These are phyloP conservation scores for Acrobasis consociella DNA, from an alignment of 2,888 invertebrate genomes.

Conservation along the genomic window DNA sequence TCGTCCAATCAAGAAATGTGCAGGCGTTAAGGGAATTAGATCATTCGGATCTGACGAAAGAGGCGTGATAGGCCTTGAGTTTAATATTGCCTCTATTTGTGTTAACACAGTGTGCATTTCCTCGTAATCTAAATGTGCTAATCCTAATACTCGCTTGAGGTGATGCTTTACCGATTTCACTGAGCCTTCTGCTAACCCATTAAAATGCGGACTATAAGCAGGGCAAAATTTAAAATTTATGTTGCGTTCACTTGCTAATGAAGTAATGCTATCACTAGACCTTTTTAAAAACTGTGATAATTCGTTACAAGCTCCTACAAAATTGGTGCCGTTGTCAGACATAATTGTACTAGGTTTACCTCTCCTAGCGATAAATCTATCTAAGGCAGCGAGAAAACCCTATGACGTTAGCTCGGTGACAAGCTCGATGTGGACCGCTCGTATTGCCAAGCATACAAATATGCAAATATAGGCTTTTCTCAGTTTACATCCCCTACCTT, in stretches of 20 bases:
- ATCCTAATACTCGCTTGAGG: too few relatives aligned
- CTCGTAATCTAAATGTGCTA: neutral
- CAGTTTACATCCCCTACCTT: conserved; percentile 33
- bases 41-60: neutral
- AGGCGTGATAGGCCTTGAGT: conserved; percentile 1
- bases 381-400: conserved; percentile 9
- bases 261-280: neutral
- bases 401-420: conserved; percentile 18
- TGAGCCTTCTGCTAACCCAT: conserved; percentile 21
- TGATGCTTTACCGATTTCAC: neutral
- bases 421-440: conserved; percentile 32
- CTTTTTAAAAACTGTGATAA: neutral
- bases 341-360: neutral
- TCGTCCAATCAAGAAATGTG: too few relatives aligned
- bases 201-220: conserved; percentile 26
- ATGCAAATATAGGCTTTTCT: conserved; percentile 33
- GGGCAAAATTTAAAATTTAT: conserved; percentile 28
- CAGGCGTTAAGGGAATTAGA: too few relatives aligned
- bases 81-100: neutral
- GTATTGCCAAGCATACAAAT: conserved; percentile 34
- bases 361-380: neutral
- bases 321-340: neutral
- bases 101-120: neutral
- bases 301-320: too few relatives aligned
- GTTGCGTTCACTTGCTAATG: neutral